Evolutionary conservation across 2,113 vertebrate genomes (phyloP).

Genomic region (Rana temporaria): DNA sequence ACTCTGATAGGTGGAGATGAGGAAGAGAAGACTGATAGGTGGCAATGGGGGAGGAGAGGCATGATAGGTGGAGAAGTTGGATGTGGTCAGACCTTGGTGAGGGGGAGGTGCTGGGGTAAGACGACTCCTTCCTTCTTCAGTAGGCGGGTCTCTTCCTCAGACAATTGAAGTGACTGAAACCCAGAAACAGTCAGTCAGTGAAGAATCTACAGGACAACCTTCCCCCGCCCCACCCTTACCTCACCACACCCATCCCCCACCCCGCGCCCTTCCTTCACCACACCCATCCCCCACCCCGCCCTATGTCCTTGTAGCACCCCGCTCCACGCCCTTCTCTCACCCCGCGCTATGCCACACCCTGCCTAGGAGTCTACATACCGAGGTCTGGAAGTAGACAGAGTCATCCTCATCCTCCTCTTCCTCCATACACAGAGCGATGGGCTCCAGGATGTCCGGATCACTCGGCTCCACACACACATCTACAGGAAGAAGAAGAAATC

Average conservation of each 20-base stretch:
- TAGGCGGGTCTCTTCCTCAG: constrained; percentile 84
- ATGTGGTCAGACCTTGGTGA: constrained; percentile 80
- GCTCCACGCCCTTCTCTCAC: no score
- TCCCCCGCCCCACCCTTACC: no score
- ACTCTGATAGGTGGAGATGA: background rate
- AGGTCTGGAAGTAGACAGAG: no score
- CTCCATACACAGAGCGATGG: constrained; percentile 4
- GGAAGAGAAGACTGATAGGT: background rate
- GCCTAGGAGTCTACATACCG: no score
- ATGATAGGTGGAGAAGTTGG: no score
- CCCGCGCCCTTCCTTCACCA: no score
- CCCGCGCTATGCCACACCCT: no score
- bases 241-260: no score
- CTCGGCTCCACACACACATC: constrained; percentile 2
- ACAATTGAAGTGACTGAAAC: constrained; percentile 79
- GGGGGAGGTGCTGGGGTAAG: constrained; percentile 79
- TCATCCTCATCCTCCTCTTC: constrained; percentile 36
- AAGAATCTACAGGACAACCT: background rate
- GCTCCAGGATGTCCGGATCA: background rate
- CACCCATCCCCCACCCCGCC: no score
- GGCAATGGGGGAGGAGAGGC: no score
- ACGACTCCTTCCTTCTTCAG: constrained; percentile 82
- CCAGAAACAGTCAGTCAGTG: background rate
- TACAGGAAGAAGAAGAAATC: background rate
- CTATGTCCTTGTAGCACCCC: no score